A percentile compares a stretch with the other conserved stretches of the same genome.
phyloP scores from a whole-genome alignment of 2,888 invertebrate genomes.

The Pomacea canaliculata region DNA sequence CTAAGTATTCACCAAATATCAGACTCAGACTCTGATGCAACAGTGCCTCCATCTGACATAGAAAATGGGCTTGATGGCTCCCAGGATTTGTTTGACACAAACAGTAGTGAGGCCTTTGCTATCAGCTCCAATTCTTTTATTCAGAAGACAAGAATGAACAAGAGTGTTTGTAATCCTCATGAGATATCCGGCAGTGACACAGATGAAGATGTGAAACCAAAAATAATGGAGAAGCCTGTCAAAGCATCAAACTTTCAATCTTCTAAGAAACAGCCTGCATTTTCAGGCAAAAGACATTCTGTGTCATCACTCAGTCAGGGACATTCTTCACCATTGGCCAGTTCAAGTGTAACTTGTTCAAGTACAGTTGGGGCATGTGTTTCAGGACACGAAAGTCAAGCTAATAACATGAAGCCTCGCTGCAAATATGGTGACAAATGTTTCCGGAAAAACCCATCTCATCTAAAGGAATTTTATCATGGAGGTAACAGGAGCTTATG shows the following conservation, averaged over 20 bases:
- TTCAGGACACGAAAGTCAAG: background rate
- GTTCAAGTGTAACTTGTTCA: background rate
- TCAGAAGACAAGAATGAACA: background rate
- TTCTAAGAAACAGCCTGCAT: no score
- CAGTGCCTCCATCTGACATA: conserved; percentile 43
- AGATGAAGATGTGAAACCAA: conserved; percentile 14
- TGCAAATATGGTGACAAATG: conserved; percentile 85
- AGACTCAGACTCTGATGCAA: conserved; percentile 53
- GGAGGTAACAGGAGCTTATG: conserved; percentile 64
- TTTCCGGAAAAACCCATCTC: conserved; percentile 86
- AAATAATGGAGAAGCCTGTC: no score
- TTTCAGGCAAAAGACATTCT: no score
- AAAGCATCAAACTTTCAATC: no score
- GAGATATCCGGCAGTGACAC: conserved; percentile 47
- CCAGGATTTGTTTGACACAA: conserved; percentile 46
- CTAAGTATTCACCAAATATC: conserved; percentile 41
- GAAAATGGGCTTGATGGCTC: conserved; percentile 29
- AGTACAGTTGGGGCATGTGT: background rate
- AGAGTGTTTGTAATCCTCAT: conserved; percentile 31
- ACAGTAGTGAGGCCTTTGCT: background rate
- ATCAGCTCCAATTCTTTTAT: background rate
- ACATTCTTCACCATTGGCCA: no score
- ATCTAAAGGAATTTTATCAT: conserved; percentile 85
- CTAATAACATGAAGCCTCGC: conserved; percentile 36
- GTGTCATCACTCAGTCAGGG: no score